Base-by-base conservation (phyloP, 1,140 invertebrate genomes). In the Pogonognathellus flavescens region DNA sequence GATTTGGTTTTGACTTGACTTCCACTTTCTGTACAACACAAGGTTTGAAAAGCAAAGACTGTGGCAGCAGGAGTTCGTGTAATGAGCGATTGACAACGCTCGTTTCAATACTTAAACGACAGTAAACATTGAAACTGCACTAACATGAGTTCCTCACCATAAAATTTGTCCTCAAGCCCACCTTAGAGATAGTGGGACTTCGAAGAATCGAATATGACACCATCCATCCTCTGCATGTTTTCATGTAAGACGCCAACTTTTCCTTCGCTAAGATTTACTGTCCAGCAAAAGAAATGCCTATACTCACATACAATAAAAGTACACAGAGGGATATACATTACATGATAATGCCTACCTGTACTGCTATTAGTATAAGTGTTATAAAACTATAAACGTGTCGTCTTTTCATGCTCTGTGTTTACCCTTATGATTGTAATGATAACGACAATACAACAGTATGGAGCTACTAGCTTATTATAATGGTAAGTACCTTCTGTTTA, bases 31-130 rank as follows among this genome's bases (percentile, higher is more conserved):
- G 9, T 57, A 57, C n/a, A 57, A n/a, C 11, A 14, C 11, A n/a
- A 57, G n/a, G 53, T 13, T 14, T 14, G n/a, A n/a, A 31, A 76
- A 76, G 14, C 31, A 31, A 76, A 81, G 52, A 18, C 53, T 14
- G 20, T 10, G 55, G n/a, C 84, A 80, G 84, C 84, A 49, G 84
- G 84, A 57, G 57, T 31, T 80, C 80, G 13, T 62, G 84, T 85
- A 85, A 85, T 85, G 84, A 85, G 62, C 80, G 76, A 85, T 85
- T 85, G 76, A 85, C 84, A 81, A 62, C 41, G 5, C 4, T 22
- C 31, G 14, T 62, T 66, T 81, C 52, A 55, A 55, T 13, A 20
- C n/a, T 52, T 55, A 81, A 81, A 81, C 7, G 80, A 81, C 53
- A 59, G 50, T 9, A 70, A 25, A 31, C 7, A 11, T 22, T 41